Percentiles rank a stretch among this genome's conserved stretches.
Evolutionary conservation across 1,140 invertebrate species (phyloP).

Genomic region (honey bee (Apis mellifera)): Amel_HAv3.1 CM009945.2:3715001-3715500

Average conservation of each 20-base stretch:
- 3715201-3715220: slow-evolving; percentile 67
- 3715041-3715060: not conserved
- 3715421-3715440: too few species aligned
- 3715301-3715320: slow-evolving; percentile 7
- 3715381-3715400: too few species aligned
- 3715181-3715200: slow-evolving; percentile 53
- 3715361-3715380: not conserved
- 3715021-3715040: not conserved
- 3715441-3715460: not conserved
- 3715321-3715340: not conserved
- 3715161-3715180: slow-evolving; percentile 52
- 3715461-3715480: not conserved
- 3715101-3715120: slow-evolving; percentile 26
- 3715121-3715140: slow-evolving; percentile 66
- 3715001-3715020: not conserved
- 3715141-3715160: slow-evolving; percentile 56
- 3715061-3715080: not conserved
- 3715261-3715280: slow-evolving; percentile 36
- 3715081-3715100: not conserved
- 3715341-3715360: not conserved
- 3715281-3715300: slow-evolving; percentile 22
- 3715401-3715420: too few species aligned
- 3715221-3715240: slow-evolving; percentile 56
- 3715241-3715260: slow-evolving; percentile 32
- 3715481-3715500: not conserved